Base-by-base conservation (phyloP, 2,888 invertebrate genomes). In the Cheilosia vernalis region DNA sequence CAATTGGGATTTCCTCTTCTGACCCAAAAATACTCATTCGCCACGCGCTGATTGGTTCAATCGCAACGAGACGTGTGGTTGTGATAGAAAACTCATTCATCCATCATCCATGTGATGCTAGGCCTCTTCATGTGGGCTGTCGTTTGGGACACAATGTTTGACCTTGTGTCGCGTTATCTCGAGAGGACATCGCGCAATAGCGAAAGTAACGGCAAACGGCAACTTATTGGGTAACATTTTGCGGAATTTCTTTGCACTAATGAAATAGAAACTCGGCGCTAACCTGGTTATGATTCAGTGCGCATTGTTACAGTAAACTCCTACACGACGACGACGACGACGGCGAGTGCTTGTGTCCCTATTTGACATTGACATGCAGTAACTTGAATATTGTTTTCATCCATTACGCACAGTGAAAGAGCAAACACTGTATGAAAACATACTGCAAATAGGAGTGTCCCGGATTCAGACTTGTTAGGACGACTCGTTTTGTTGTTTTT, bases 291-390 rank as follows among this genome's bases (percentile, higher is more conserved):
- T 84, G 84, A 79, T 64, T 84, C 84, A 79, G 70, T 53, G 73
- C 64, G 44, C 17, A 42, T 51, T 63, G 53, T 37, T 40, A 73
- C 55, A 44, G 53, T 64, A 33, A 51, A 55, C 58, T 64, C 74
- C 74, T 74, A 79, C 74, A 49, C 60, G 42, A 63, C 24, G 27
- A 42, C 44, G 15, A 49, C 60, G 42, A 63, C 24, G 27, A 42
- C 44, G 15, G 21, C 4, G 53, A 10, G 53, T 30, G n/a, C 30
- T 61, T 63, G 44, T 42, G n/a, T 55, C 30, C 33, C 64, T 61
- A 78, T 73, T 66, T 70, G 79, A 79, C 84, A 84, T 79, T 84
- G 79, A 60, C 74, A 70, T 73, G 58, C 47, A 70, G 79, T 70
- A 55, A 63, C 79, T 61, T 79, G 83, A 78, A 66, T 47, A 10